Percentiles rank a stretch among this genome's conserved stretches.
Conservation (phyloP, 1,140 invertebrate genomes). For the Lucilia cuprina region DNA sequence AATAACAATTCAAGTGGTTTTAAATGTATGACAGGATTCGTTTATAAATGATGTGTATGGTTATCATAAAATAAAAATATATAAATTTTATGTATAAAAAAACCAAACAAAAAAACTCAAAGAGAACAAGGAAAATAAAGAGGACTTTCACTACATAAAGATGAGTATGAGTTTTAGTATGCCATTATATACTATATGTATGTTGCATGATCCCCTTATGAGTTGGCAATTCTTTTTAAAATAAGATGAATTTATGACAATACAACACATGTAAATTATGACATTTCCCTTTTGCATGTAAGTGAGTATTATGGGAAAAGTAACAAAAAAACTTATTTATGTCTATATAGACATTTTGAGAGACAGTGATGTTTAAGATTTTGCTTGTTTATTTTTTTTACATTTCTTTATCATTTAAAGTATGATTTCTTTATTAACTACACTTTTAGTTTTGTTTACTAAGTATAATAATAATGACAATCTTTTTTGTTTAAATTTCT, state of each 20-base stretch:
- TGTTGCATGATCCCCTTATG: background rate
- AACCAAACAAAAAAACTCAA: background rate
- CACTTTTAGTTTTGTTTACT: background rate
- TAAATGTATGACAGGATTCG: conserved; percentile 3
- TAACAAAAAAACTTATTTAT: background rate
- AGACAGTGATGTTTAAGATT: background rate
- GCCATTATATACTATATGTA: background rate
- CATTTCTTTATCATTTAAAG: background rate
- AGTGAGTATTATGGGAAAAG: too few species aligned
- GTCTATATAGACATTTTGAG: background rate
- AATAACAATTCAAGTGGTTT: background rate
- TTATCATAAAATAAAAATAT: background rate
- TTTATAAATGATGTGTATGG: conserved; percentile 7
- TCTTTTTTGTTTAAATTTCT: background rate
- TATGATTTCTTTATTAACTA: background rate
- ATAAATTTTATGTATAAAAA: background rate
- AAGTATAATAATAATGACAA: background rate
- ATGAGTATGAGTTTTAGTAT: background rate
- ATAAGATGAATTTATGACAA: conserved; percentile 12
- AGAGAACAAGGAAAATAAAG: background rate
- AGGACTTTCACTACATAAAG: background rate
- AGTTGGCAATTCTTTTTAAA: background rate
- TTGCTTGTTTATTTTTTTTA: background rate
- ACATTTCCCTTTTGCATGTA: background rate
- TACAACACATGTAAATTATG: conserved; percentile 15